Evolutionary conservation across 2,797 vertebrate species (phyloP), one percentile per base, ranked within the genome.

Genomic region (Microctenopoma steveboyesi): DNA sequence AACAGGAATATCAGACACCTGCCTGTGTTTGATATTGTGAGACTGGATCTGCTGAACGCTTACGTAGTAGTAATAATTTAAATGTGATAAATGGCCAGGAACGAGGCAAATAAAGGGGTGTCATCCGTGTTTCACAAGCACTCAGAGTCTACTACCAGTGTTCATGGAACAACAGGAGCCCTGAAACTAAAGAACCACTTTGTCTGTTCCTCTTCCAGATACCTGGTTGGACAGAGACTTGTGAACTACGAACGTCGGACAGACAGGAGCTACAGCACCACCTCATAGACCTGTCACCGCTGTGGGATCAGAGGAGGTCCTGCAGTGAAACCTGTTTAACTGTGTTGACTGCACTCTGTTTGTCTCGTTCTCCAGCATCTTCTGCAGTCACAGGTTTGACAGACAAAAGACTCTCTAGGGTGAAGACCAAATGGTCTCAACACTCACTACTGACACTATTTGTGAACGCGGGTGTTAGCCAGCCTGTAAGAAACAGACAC

Each of bases 241-340:
- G 97, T 99, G 72, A 99, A 99, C 93, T 99, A 99, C 0, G 98
- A 99, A 73, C 94, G 96, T 3, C 97, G 97, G 81, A 79, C 94
- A n/a, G 95, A 94, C 82, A 95, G 95, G 59, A 81, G 59, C 22
- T 65, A 73, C 63, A 72, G 76, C 81, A 35, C 69, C 63, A 66
- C 85, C 47, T 72, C 84, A 7, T 87, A 85, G 79, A 65, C 33
- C 53, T 5, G 45, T 63, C 28, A 0, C 59, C 13, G 64, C 48
- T 49, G 33, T 47, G 30, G 73, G 72, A 67, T 64, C 49, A 37
- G 68, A 39, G 33, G 58, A n/a, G 55, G 63, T 69, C 61, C 68
- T 33, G 33, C 1, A 13, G 68, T 64, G 78, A 81, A 66, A 53
- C 30, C 40, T 60, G 58, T 71, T 16, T n/a, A 28, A 57, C 59